phyloP scores from a whole-genome alignment of 2,113 vertebrate species.

The Prolemur simus region DNA sequence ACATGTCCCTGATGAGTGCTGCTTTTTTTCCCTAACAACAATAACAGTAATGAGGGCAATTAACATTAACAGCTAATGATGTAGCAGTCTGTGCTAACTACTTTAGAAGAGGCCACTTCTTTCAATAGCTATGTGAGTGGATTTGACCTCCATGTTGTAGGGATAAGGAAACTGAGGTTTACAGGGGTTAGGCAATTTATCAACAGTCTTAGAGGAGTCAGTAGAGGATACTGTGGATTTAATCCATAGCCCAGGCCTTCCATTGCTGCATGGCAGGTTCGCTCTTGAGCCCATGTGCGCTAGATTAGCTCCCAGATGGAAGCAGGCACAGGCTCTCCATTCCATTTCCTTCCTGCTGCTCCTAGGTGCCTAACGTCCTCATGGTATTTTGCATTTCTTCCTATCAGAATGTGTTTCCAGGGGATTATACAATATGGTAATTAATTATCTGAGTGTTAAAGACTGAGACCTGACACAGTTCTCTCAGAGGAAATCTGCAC shows the following conservation, averaged over 20 bases:
- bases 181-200: neutral
- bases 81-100: neutral
- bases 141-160: neutral
- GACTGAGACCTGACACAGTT: neutral
- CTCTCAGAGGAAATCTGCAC: neutral
- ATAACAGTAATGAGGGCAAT: neutral
- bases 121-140: neutral
- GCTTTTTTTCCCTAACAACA: neutral
- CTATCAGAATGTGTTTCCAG: neutral
- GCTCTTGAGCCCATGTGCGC: neutral
- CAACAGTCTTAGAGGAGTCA: neutral
- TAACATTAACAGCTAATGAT: neutral
- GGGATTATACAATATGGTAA: neutral
- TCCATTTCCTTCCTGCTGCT: neutral
- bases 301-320: neutral
- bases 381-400: neutral
- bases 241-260: neutral
- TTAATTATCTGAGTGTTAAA: neutral
- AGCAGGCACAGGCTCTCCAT: neutral
- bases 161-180: neutral
- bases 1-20: neutral
- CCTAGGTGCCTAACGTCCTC: no score
- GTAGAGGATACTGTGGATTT: neutral
- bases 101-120: neutral
- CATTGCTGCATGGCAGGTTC: accelerated